Evolutionary conservation across 1,140 invertebrate genomes (phyloP).

Genomic region (Gryllus bimaculatus): DNA sequence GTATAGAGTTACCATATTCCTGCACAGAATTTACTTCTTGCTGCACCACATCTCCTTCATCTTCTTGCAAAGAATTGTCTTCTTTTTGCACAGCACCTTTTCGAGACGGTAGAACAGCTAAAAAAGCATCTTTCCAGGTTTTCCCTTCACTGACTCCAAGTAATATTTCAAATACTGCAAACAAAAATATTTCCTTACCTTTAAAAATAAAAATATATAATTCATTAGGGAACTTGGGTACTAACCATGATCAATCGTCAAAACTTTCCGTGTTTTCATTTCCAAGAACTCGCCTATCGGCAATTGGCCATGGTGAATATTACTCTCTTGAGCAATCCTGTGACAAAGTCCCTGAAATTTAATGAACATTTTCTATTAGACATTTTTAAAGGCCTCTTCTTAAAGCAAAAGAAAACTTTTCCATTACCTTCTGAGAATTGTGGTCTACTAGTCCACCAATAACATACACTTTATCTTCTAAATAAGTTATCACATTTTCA

Average conservation of each 20-base stretch:
- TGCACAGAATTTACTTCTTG: no score
- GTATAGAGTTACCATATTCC: no score
- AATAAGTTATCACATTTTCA: constrained; percentile 66
- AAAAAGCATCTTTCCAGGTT: constrained; percentile 19
- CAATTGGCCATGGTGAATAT: constrained; percentile 72
- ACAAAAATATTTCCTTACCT: neutral
- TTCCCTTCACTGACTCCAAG: constrained; percentile 12
- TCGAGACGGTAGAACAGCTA: constrained; percentile 11
- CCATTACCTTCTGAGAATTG: constrained; percentile 78
- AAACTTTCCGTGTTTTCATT: constrained; percentile 87
- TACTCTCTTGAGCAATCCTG: constrained; percentile 65
- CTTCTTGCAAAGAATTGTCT: neutral
- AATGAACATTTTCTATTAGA: neutral
- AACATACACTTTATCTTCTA: constrained; percentile 78
- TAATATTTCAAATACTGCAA: constrained; percentile 18
- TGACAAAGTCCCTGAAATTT: constrained; percentile 69
- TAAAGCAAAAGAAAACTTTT: constrained; percentile 4
- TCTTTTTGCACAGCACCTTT: constrained; percentile 16
- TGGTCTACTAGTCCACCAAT: constrained; percentile 98
- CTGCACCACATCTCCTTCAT: no score
- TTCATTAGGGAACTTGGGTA: neutral
- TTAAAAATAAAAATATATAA: neutral
- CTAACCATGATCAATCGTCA: constrained; percentile 92
- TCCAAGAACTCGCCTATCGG: constrained; percentile 84
- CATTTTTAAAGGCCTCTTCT: neutral